These are phyloP conservation scores for Urocyon cinereoargenteus DNA, from an alignment of 2,797 vertebrate genomes.

Conservation along the genomic window DNA sequence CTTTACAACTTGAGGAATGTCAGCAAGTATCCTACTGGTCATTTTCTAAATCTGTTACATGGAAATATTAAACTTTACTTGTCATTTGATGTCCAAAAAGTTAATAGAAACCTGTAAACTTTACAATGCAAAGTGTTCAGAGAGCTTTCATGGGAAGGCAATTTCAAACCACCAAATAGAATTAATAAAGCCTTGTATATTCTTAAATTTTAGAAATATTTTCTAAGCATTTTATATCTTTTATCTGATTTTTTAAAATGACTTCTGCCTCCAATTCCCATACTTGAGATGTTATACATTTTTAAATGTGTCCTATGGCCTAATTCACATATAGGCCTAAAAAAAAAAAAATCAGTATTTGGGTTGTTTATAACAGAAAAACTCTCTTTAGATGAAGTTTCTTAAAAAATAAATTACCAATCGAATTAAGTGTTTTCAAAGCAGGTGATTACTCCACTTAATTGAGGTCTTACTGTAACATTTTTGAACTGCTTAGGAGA, in stretches of 20 bases:
- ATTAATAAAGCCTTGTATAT: neutral
- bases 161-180: slow-evolving; percentile 49
- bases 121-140: slow-evolving; percentile 51
- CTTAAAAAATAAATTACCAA: slow-evolving; percentile 43
- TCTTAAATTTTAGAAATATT: slow-evolving; percentile 51
- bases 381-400: slow-evolving; percentile 25
- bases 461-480: neutral
- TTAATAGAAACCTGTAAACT: slow-evolving; percentile 47
- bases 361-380: slow-evolving; percentile 23
- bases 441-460: slow-evolving; percentile 29
- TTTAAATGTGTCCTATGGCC: neutral
- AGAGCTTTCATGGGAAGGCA: slow-evolving; percentile 56
- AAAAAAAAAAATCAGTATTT: slow-evolving; percentile 42
- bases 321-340: slow-evolving; percentile 26
- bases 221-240: slow-evolving; percentile 57
- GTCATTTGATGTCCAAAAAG: slow-evolving; percentile 50
- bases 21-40: neutral
- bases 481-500: slow-evolving; percentile 33
- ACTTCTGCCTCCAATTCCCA: slow-evolving; percentile 23
- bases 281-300: neutral
- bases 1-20: slow-evolving; percentile 58
- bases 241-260: neutral
- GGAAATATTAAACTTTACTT: slow-evolving; percentile 57
- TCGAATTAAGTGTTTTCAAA: slow-evolving; percentile 58
- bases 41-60: slow-evolving; percentile 23